These are phyloP conservation scores for Cepaea hortensis DNA, from an alignment of 2,888 invertebrate species.

Conservation along the genomic window DNA sequence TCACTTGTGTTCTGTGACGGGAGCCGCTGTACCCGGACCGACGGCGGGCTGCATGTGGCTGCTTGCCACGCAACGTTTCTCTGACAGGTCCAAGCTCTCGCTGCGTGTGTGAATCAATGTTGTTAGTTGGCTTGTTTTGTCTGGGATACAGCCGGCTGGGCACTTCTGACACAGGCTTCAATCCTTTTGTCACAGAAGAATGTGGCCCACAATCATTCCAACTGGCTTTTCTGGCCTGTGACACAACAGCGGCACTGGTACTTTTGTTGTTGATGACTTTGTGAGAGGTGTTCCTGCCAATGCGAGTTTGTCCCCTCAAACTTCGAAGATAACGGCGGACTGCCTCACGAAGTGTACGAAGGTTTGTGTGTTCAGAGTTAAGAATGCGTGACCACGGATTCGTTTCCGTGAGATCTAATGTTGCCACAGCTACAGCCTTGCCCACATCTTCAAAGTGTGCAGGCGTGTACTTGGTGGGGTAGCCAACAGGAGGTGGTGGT, in stretches of 20 bases:
- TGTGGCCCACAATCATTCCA: neutral
- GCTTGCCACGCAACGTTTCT: constrained; percentile 53
- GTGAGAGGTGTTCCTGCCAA: constrained; percentile 60
- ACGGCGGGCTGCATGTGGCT: no score
- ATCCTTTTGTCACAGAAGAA: neutral
- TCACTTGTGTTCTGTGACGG: constrained; percentile 30
- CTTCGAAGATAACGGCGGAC: constrained; percentile 70
- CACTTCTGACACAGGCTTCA: constrained; percentile 31
- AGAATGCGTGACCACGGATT: constrained; percentile 89
- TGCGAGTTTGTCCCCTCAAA: constrained; percentile 67
- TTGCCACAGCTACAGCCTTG: constrained; percentile 87
- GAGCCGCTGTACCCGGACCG: no score
- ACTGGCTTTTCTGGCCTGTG: constrained; percentile 16
- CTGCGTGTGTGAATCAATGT: constrained; percentile 36
- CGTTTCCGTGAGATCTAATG: constrained; percentile 87
- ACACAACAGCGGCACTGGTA: neutral
- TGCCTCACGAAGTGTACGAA: constrained; percentile 71
- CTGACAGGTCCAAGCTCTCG: constrained; percentile 68
- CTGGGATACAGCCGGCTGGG: constrained; percentile 36
- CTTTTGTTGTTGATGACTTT: constrained; percentile 45
- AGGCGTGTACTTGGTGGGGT: constrained; percentile 90
- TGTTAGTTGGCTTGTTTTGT: constrained; percentile 30
- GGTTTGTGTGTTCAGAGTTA: constrained; percentile 80
- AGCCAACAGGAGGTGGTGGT: constrained; percentile 82
- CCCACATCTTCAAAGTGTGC: constrained; percentile 92